A percentile compares a stretch with the other conserved stretches of the same genome.
Evolutionary conservation across 2,888 invertebrate genomes (phyloP).

Genomic region (Micoletzkya japonica): DNA sequence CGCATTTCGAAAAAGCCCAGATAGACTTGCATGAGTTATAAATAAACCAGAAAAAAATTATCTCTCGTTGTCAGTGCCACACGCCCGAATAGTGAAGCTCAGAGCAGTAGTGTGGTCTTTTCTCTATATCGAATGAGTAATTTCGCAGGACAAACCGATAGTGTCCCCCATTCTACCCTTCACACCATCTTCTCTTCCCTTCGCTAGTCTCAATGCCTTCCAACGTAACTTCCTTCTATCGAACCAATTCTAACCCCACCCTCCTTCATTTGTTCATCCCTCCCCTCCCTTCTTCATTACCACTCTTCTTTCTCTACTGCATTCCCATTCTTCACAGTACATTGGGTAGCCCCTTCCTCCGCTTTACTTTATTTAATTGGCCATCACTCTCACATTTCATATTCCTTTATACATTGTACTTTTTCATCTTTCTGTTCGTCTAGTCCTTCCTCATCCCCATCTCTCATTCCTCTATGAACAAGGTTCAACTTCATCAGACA

Average conservation of each 20-base stretch:
- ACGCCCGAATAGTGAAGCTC: too few relatives aligned
- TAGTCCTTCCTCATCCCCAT: not conserved
- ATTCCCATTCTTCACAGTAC: too few relatives aligned
- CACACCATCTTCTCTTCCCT: constrained; percentile 41
- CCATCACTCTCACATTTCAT: not conserved
- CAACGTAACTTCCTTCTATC: constrained; percentile 39
- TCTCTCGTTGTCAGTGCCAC: too few relatives aligned
- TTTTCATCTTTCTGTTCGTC: not conserved
- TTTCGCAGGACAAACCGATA: constrained; percentile 49
- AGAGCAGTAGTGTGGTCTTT: too few relatives aligned
- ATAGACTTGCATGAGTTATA: too few relatives aligned
- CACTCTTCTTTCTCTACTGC: too few relatives aligned
- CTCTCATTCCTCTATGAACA: too few relatives aligned
- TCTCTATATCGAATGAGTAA: too few relatives aligned
- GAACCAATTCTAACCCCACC: constrained; percentile 41
- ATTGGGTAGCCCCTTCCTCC: not conserved
- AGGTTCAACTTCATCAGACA: too few relatives aligned
- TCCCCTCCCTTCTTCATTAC: constrained; percentile 13
- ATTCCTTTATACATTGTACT: not conserved
- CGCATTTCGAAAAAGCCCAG: too few relatives aligned
- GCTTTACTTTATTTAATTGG: not conserved
- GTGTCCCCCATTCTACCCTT: constrained; percentile 51
- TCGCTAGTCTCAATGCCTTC: constrained; percentile 42
- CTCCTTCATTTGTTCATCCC: constrained; percentile 2
- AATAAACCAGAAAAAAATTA: too few relatives aligned